These are phyloP conservation scores for Malacoraja senta DNA, from an alignment of 2,797 vertebrate genomes.

Conservation along the genomic window DNA sequence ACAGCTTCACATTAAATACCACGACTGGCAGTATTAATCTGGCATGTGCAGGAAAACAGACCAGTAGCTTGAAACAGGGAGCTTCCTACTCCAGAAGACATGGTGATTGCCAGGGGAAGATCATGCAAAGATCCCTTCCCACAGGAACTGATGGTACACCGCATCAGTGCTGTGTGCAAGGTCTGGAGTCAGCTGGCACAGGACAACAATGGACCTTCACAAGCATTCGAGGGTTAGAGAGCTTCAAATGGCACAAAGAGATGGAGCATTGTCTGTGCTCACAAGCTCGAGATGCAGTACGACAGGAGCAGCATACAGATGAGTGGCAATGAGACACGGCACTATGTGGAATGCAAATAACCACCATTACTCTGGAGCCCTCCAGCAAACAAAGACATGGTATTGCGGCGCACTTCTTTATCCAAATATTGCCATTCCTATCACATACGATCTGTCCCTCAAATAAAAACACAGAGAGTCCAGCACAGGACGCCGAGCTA, in stretches of 20 bases:
- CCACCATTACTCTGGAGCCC: constrained; percentile 33
- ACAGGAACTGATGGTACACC: constrained; percentile 30
- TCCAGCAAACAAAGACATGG: constrained; percentile 26
- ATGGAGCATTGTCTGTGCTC: constrained; percentile 36
- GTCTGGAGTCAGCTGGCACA: constrained; percentile 35
- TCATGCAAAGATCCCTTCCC: constrained; percentile 25
- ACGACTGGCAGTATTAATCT: not conserved
- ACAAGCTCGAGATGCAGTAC: constrained; percentile 20
- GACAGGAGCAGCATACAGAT: constrained; percentile 37
- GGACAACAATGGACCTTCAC: constrained; percentile 34
- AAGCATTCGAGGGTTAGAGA: constrained; percentile 34
- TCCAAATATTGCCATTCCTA: not conserved
- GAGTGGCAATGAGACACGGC: constrained; percentile 33
- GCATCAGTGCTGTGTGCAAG: constrained; percentile 31
- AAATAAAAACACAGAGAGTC: not conserved
- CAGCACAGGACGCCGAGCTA: not conserved
- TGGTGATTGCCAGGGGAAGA: not conserved
- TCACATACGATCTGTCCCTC: not conserved
- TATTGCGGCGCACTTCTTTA: constrained; percentile 17
- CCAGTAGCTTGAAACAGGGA: not conserved
- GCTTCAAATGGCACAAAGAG: constrained; percentile 37
- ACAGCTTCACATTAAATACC: not conserved
- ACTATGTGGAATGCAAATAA: constrained; percentile 38
- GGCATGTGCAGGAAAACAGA: not conserved
- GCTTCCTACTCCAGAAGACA: not conserved